Conservation (phyloP, 2,113 vertebrate genomes). For the Poeciliopsis retropinna region DNA sequence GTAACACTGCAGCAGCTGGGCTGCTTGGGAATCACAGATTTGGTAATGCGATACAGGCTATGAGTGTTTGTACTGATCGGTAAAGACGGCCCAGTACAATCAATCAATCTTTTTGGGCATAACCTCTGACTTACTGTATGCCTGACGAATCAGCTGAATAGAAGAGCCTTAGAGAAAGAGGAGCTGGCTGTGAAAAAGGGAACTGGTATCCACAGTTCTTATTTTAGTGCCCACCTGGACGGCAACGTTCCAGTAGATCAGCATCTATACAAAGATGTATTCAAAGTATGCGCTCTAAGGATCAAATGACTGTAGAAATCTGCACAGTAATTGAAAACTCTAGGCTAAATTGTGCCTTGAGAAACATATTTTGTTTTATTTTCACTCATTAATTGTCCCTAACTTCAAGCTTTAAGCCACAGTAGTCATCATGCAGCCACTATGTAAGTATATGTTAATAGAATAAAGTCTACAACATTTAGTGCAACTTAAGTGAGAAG, state of each 20-base stretch:
- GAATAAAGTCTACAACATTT: too few relatives aligned
- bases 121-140: conserved; percentile 29
- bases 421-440: too few relatives aligned
- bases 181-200: not conserved
- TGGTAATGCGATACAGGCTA: conserved; percentile 26
- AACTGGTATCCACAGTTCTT: not conserved
- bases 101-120: conserved; percentile 44
- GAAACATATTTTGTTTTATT: too few relatives aligned
- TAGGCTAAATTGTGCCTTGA: too few relatives aligned
- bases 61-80: conserved; percentile 41
- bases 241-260: not conserved
- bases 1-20: conserved; percentile 34
- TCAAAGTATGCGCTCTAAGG: not conserved
- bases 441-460: too few relatives aligned
- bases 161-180: not conserved
- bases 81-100: conserved; percentile 33
- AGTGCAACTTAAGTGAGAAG: too few relatives aligned
- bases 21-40: conserved; percentile 19
- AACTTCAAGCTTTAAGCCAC: too few relatives aligned
- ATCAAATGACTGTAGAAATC: not conserved
- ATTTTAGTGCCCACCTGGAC: not conserved
- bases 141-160: not conserved
- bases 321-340: not conserved
- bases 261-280: not conserved
- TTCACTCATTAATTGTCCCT: too few relatives aligned